These are phyloP conservation scores for Meganola albula DNA, from an alignment of 2,888 invertebrate genomes.

Conservation along the genomic window DNA sequence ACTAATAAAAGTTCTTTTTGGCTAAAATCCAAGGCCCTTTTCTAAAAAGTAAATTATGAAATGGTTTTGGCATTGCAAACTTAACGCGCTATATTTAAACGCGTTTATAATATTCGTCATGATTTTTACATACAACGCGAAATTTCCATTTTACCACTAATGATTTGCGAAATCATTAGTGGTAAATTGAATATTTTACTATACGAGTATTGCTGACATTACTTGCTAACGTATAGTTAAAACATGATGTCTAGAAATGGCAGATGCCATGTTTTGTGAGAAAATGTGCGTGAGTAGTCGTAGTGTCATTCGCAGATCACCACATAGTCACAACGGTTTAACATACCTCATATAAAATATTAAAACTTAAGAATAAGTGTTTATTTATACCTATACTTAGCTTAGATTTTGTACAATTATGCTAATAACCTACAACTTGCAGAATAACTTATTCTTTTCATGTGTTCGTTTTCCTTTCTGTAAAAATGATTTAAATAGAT, in stretches of 20 bases:
- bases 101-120: constrained; percentile 1
- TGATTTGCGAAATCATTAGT: no score
- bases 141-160: no score
- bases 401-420: constrained; percentile 41
- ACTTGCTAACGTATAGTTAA: no score
- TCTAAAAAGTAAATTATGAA: no score
- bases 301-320: constrained; percentile 40
- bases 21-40: no score
- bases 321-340: constrained; percentile 72
- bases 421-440: constrained; percentile 15
- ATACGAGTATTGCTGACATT: no score
- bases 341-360: constrained; percentile 74
- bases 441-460: constrained; percentile 20
- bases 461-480: constrained; percentile 36
- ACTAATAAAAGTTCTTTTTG: no score
- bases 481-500: constrained; percentile 40
- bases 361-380: constrained; percentile 57
- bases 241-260: no score
- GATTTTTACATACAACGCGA: no score
- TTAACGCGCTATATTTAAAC: neutral
- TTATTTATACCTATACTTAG: constrained; percentile 52
- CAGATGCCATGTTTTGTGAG: constrained; percentile 30
- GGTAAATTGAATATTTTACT: no score
- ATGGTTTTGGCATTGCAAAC: no score
- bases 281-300: constrained; percentile 34